Evolutionary conservation across 2,113 vertebrate species (phyloP).

Genomic region (Uria aalge): DNA sequence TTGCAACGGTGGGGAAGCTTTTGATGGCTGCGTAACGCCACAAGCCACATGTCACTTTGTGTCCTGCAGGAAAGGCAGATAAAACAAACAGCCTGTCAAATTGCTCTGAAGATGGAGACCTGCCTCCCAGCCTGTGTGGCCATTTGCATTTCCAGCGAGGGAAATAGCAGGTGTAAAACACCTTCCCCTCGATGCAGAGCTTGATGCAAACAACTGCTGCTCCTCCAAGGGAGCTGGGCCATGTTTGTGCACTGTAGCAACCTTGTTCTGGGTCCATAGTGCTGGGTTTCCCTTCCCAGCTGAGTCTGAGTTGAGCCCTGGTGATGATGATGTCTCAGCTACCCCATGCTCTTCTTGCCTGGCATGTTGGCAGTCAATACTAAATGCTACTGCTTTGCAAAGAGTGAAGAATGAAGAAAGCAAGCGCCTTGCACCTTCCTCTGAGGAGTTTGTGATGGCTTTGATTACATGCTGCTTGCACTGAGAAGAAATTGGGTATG

Average conservation of each 20-base stretch:
- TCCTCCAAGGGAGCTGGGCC: neutral
- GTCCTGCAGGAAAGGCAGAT: constrained; percentile 17
- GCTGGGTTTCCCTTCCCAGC: neutral
- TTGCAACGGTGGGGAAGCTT: neutral
- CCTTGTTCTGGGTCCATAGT: fast-evolving
- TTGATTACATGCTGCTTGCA: neutral
- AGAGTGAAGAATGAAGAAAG: neutral
- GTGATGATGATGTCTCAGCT: neutral
- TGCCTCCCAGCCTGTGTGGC: neutral
- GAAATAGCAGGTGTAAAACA: neutral
- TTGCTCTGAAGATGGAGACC: neutral
- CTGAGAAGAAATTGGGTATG: neutral
- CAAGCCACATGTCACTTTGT: neutral
- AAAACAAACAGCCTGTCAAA: neutral
- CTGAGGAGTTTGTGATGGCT: neutral
- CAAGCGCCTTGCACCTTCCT: neutral
- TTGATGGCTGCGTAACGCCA: neutral
- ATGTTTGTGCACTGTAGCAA: neutral
- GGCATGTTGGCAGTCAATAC: neutral
- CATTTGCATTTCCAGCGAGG: neutral
- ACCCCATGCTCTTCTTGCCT: neutral
- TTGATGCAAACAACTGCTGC: neutral
- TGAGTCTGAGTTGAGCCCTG: neutral
- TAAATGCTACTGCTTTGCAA: neutral
- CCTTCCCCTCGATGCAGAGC: neutral